Base-by-base conservation (phyloP, 1,140 invertebrate genomes). In the Drosophila leontia region DNA sequence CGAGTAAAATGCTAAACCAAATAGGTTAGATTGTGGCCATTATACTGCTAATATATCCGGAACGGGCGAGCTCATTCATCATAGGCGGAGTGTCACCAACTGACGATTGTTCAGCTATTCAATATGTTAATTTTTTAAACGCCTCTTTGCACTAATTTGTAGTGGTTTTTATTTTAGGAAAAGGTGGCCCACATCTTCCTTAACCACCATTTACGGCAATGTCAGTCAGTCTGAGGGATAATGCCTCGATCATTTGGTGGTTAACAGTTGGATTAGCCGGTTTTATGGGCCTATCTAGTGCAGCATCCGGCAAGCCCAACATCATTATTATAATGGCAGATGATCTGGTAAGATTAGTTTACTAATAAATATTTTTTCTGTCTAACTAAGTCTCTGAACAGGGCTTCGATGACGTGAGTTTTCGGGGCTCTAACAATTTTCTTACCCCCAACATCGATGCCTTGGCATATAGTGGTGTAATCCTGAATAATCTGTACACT, bases 381-480 rank as follows among this genome's bases (percentile, higher is more conserved):
- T 34, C n/a, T n/a, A 12, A 48, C 41, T 32, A 11, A 26, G 13
- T 0, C 48, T 3, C 7, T 32, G 13, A n/a, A 29, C 39, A 85
- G 97, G 97, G 97, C 15, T 98, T 96, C 94, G 97, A 97, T 93
- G 97, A 98, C 93, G 96, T 98, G 4, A 96, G 97, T 48, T 98
- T 98, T 91, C 97, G 98, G 87, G 97, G 97, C 3, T 97, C 96
- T 2, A 94, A 97, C 78, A 96, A 98, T 93, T 96, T 97, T 56
- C 94, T 95, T 41, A 97, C 97, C 3, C 97, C 97, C 3, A 97
- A 98, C 92, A 96, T 98, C 50, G 97, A 98, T 93, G 94, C 96
- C 3, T 91, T 98, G 63, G 97, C 96, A 0, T 96, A 96, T 86
- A 95, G 95, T 71, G 97, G 97, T 6, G 94, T 97, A 11, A 96